Evolutionary conservation across 1,140 invertebrate species (phyloP).

Genomic region (Alviniconcha marisindica): DNA sequence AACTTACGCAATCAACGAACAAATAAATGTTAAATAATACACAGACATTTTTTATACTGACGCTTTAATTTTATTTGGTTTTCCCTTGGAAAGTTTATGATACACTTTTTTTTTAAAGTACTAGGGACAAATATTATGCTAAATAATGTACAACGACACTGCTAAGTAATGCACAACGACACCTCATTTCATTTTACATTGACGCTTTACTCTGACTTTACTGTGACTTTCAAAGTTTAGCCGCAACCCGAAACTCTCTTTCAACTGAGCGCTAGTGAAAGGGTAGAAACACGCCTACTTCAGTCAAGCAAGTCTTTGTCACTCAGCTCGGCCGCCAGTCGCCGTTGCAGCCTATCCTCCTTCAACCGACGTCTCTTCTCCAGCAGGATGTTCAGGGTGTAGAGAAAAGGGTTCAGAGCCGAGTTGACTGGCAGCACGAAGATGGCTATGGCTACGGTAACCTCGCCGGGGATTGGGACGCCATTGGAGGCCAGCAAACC

Average conservation of each 20-base stretch:
- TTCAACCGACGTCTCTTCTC: neutral
- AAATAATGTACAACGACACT: no score
- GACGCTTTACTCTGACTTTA: no score
- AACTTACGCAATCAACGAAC: no score
- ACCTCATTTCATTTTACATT: no score
- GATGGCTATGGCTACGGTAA: constrained; percentile 53
- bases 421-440: constrained; percentile 57
- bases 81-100: no score
- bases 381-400: constrained; percentile 43
- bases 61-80: no score
- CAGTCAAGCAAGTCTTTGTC: neutral
- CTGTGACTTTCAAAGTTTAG: no score
- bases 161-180: no score
- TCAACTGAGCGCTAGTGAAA: neutral
- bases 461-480: constrained; percentile 43
- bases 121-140: no score
- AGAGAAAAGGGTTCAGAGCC: constrained; percentile 58
- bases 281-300: neutral
- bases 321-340: neutral
- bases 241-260: neutral
- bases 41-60: no score
- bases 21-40: no score
- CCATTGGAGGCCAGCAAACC: constrained; percentile 47
- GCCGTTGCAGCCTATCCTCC: neutral
- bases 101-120: no score